Conservation (phyloP, 35 echinoderm and acorn worm genomes). For the Patiria miniata region DNA sequence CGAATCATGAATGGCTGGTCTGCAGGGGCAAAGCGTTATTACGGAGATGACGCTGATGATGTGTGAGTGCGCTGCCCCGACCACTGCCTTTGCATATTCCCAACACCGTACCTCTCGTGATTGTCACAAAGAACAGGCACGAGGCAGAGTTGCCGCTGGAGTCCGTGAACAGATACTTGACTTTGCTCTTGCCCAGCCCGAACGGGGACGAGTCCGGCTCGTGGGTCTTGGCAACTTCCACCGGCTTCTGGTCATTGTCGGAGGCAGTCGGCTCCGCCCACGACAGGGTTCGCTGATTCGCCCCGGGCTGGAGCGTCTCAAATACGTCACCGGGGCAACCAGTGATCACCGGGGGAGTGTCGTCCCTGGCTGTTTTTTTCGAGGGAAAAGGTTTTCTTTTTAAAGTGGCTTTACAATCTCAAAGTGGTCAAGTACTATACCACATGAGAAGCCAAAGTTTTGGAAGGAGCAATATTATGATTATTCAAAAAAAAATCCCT, state of each 20-base stretch:
- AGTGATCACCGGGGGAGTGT: slow-evolving; percentile 29
- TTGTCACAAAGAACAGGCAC: slow-evolving; percentile 49
- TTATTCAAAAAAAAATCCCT: no score
- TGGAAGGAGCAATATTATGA: no score
- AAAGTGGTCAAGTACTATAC: no score
- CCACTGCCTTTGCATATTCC: not conserved
- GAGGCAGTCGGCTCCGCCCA: slow-evolving; percentile 55
- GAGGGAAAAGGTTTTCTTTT: no score
- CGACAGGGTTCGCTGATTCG: not conserved
- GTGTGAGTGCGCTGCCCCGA: no score
- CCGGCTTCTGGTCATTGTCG: slow-evolving; percentile 20
- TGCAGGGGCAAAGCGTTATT: no score
- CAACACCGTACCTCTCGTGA: not conserved
- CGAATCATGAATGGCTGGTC: no score
- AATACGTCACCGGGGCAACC: slow-evolving; percentile 39
- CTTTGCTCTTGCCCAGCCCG: slow-evolving; percentile 45
- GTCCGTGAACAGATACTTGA: slow-evolving; percentile 65
- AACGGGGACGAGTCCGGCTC: slow-evolving; percentile 46
- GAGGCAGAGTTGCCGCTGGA: slow-evolving; percentile 29
- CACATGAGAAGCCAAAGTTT: no score
- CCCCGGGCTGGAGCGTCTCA: not conserved
- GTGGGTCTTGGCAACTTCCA: not conserved
- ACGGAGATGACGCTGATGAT: no score
- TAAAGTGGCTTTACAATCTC: no score
- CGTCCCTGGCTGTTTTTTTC: slow-evolving; percentile 9